Percentiles rank a stretch among this genome's conserved stretches.
Conservation (phyloP, 1,140 invertebrate genomes). For the Chionoecetes opilio region DNA sequence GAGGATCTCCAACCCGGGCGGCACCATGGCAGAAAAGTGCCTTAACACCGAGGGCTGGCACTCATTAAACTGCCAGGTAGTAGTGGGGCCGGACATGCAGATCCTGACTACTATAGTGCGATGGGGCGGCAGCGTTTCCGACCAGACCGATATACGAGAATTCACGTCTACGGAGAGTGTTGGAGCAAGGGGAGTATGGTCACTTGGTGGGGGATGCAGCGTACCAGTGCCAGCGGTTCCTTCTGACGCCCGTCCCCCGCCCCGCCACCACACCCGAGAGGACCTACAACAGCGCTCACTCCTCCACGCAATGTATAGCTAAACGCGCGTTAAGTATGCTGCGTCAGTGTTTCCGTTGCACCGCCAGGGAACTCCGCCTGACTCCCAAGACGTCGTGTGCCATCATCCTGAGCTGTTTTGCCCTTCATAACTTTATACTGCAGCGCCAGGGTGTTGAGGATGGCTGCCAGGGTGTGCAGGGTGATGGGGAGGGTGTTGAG, state of each 20-base stretch:
- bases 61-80: conserved; percentile 70
- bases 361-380: conserved; percentile 63
- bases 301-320: conserved; percentile 50
- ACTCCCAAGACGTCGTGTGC: conserved; percentile 74
- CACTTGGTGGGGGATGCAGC: conserved; percentile 69
- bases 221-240: conserved; percentile 72
- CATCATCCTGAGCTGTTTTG: conserved; percentile 68
- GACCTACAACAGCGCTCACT: conserved; percentile 67
- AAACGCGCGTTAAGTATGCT: conserved; percentile 61
- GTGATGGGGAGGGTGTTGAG: conserved; percentile 47
- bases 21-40: conserved; percentile 73
- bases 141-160: conserved; percentile 69
- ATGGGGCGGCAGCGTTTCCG: conserved; percentile 70
- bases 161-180: conserved; percentile 56
- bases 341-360: conserved; percentile 65
- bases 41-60: conserved; percentile 66
- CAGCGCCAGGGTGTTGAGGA: conserved; percentile 63
- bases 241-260: conserved; percentile 59
- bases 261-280: conserved; percentile 64
- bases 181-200: conserved; percentile 73
- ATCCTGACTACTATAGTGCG: conserved; percentile 66
- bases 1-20: conserved; percentile 72
- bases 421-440: conserved; percentile 68
- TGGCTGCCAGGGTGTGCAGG: conserved; percentile 51
- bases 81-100: conserved; percentile 62